Base-by-base conservation (phyloP, 2,113 vertebrate species). In the Pterocles gutturalis region DNA sequence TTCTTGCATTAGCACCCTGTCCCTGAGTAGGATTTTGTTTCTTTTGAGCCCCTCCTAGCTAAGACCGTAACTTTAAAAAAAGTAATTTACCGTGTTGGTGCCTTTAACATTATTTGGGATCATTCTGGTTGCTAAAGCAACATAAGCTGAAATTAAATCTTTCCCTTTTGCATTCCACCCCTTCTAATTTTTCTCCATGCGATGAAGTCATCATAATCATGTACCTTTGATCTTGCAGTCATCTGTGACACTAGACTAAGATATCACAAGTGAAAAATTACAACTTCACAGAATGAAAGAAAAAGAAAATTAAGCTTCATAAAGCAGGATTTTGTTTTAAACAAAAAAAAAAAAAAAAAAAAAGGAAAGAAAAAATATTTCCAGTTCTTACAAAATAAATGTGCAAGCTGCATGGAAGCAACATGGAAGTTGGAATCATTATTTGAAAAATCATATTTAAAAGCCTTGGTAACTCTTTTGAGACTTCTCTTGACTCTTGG, bases 201-300 rank as follows among this genome's bases (percentile, higher is more conserved):
- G 3, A 65, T 94, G 90, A 97, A 97, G 94, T 97, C 93, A 93
- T 91, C 92, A 49, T 79, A 95, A 29, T 95, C 96, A 76, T 46
- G 54, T 86, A 93, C 92, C 95, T 98, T 97, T 97, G 92, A 96
- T 98, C 95, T 93, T 96, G 45, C 79, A 96, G 87, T 97, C 93
- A 91, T 96, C 92, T 96, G 83, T 96, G 86, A 90, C 92, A 95
- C 67, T 83, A 89, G 83, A 97, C 96, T 96, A 97, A 95, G 86
- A 78, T 95, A 96, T 93, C 91, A 93, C 51, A 97, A 95, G 69
- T 95, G 95, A 98, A 94, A 83, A 98, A 95, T 97, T 97, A 95
- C 18, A 10, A 97, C 94, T 96, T 97, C 81, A 93, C 29, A 66
- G 94, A 97, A 95, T 88, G 77, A 80, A 97, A 97, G 85, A 95